Evolutionary conservation across 1,140 invertebrate species (phyloP).

Genomic region (Papilio xuthus): DNA sequence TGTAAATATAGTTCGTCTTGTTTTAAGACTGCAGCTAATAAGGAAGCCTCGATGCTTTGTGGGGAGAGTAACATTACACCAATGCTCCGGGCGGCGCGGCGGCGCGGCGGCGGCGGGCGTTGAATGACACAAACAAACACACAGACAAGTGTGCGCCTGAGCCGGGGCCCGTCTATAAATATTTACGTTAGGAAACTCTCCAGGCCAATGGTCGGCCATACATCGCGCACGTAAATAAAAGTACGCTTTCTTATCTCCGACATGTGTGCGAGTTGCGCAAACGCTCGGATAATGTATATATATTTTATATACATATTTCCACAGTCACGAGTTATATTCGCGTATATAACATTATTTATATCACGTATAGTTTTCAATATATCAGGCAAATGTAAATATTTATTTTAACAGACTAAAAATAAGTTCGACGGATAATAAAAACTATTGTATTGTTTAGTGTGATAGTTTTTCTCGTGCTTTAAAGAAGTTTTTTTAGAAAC

Average conservation of each 20-base stretch:
- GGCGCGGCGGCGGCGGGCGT: slow-evolving; percentile 54
- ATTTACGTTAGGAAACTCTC: slow-evolving; percentile 78
- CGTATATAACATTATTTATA: slow-evolving; percentile 22
- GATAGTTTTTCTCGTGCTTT: no score
- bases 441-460: not conserved
- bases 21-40: slow-evolving; percentile 12
- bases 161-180: slow-evolving; percentile 74
- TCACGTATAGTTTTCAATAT: not conserved
- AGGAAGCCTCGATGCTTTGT: slow-evolving; percentile 29
- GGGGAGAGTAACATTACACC: slow-evolving; percentile 50
- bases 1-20: not conserved
- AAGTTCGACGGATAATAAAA: not conserved
- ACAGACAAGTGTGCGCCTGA: slow-evolving; percentile 73
- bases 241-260: slow-evolving; percentile 76
- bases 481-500: no score
- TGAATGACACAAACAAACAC: slow-evolving; percentile 80
- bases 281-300: slow-evolving; percentile 37
- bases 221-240: slow-evolving; percentile 68
- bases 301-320: not conserved
- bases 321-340: not conserved
- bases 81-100: slow-evolving; percentile 36
- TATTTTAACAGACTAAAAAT: not conserved
- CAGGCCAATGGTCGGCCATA: slow-evolving; percentile 74
- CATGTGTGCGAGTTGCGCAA: slow-evolving; percentile 74
- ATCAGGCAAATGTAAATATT: not conserved